phyloP scores from a whole-genome alignment of 92 coral and sea anemone species.

The Siderastrea siderea region DNA sequence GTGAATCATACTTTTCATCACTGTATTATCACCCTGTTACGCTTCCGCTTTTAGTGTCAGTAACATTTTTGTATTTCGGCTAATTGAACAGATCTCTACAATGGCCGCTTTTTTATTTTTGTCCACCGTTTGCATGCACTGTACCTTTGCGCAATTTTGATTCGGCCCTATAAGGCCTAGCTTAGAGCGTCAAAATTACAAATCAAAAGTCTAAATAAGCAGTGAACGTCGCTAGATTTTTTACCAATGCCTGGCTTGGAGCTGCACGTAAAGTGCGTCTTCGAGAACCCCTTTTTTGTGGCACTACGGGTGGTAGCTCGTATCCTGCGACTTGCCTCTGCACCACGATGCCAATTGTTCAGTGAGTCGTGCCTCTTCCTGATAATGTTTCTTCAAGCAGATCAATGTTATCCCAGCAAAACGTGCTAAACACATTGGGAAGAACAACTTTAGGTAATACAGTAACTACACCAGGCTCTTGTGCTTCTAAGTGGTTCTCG shows the following conservation, averaged over 20 bases:
- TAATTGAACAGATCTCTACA: too few species aligned
- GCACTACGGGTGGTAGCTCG: constrained; percentile 41
- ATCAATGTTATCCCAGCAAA: constrained; percentile 75
- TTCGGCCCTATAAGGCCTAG: too few species aligned
- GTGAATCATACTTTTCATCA: too few species aligned
- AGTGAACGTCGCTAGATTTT: neutral
- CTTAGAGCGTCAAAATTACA: too few species aligned
- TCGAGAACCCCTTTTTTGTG: constrained; percentile 19
- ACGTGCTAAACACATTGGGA: constrained; percentile 56
- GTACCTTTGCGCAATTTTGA: too few species aligned
- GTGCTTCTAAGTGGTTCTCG: constrained; percentile 53
- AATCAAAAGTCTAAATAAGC: too few species aligned
- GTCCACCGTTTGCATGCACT: too few species aligned
- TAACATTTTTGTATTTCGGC: too few species aligned
- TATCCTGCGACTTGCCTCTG: constrained; percentile 56
- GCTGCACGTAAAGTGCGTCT: constrained; percentile 48
- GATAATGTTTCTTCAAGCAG: neutral
- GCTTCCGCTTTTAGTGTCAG: too few species aligned
- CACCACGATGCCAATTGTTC: constrained; percentile 69
- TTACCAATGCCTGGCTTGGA: constrained; percentile 53
- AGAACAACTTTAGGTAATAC: constrained; percentile 42
- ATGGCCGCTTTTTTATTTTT: too few species aligned
- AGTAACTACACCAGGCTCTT: constrained; percentile 35
- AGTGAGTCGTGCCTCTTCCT: constrained; percentile 71
- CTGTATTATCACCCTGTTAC: too few species aligned